These are phyloP conservation scores for Uropetala carovei DNA, from an alignment of 2,888 invertebrate genomes.

Conservation along the genomic window DNA sequence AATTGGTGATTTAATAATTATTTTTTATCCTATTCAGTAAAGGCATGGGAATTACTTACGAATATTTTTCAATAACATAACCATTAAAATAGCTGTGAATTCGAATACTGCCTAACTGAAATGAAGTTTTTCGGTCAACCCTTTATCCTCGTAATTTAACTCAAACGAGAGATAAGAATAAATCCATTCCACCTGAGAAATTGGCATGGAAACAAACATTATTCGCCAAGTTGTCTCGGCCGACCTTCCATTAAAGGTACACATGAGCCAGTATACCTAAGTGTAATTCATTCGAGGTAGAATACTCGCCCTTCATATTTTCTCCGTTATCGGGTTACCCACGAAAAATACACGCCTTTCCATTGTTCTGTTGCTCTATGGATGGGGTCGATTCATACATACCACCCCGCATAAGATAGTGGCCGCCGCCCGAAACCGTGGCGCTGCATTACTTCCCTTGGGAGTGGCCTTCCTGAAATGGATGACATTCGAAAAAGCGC, in stretches of 20 bases:
- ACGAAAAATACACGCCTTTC: constrained; percentile 41
- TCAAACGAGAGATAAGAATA: background rate
- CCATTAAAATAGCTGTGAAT: too few relatives aligned
- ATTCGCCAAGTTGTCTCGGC: background rate
- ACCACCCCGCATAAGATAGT: background rate
- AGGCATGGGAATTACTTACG: too few relatives aligned
- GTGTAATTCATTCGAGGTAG: background rate
- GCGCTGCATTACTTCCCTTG: background rate
- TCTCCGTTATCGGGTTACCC: background rate
- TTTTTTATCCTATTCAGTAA: too few relatives aligned
- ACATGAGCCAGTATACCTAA: background rate
- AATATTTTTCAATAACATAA: too few relatives aligned
- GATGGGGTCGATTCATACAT: background rate
- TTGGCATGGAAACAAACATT: background rate
- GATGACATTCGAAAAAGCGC: background rate
- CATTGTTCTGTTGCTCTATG: constrained; percentile 33
- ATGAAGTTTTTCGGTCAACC: too few relatives aligned
- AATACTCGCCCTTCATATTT: constrained; percentile 55
- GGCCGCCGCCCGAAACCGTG: constrained; percentile 11
- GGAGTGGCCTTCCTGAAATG: background rate
- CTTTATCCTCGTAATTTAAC: too few relatives aligned
- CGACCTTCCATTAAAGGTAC: background rate
- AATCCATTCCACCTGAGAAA: background rate
- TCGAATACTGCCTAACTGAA: too few relatives aligned
- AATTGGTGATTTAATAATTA: too few relatives aligned